Evolutionary conservation across 2,797 vertebrate genomes (phyloP).

Genomic region (Poecilia picta): DNA sequence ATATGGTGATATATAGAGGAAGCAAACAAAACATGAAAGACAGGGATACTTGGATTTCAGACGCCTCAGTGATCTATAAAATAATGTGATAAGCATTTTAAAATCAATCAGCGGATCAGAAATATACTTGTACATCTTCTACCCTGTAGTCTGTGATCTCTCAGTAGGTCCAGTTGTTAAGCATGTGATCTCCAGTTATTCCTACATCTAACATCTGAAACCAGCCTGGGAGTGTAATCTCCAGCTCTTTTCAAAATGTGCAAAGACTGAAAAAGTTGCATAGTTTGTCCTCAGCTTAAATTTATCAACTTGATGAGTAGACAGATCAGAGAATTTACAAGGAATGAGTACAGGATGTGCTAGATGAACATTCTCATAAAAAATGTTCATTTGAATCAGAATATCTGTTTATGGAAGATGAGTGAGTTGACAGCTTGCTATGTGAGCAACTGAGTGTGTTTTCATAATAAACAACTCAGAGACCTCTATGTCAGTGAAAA

Average conservation of each 20-base stretch:
- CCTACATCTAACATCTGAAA: not conserved
- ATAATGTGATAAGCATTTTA: not conserved
- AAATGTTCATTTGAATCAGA: slow-evolving; percentile 62
- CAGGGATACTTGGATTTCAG: not conserved
- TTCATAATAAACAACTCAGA: slow-evolving; percentile 53
- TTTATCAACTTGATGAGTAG: not conserved
- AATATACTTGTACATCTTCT: not conserved
- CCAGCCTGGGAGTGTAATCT: not conserved
- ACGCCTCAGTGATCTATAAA: not conserved
- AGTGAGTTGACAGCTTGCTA: slow-evolving; percentile 34
- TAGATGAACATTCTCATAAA: slow-evolving; percentile 57
- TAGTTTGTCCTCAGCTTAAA: not conserved
- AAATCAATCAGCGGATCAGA: not conserved
- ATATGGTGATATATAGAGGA: not conserved
- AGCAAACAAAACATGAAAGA: not conserved
- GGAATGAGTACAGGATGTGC: slow-evolving; percentile 37
- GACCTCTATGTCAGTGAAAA: slow-evolving; percentile 58
- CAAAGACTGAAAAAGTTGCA: not conserved
- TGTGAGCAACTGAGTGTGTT: slow-evolving; percentile 29
- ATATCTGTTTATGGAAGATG: slow-evolving; percentile 35
- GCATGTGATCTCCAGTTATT: not conserved
- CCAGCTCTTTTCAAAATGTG: not conserved
- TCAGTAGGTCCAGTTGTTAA: not conserved
- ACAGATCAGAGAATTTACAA: slow-evolving; percentile 19
- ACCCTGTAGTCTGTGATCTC: not conserved